Evolutionary conservation across 2,113 vertebrate species (phyloP).

Genomic region (Gopherus evgoodei): DNA sequence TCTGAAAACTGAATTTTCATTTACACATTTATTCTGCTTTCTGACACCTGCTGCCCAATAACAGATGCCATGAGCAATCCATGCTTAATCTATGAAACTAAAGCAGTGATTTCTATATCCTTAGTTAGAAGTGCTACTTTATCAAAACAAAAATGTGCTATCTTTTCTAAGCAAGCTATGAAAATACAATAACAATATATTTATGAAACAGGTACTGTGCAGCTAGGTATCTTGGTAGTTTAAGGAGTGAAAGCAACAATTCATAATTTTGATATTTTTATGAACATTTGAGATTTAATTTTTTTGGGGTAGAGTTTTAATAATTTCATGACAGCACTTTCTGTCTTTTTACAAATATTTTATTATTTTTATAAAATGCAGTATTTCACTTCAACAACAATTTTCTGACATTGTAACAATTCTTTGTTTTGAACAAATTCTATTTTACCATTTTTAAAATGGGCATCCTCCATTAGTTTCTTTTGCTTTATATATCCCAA

Average conservation of each 20-base stretch:
- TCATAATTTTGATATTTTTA: neutral
- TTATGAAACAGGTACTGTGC: neutral
- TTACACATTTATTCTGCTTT: slow-evolving; percentile 38
- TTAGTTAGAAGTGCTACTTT: slow-evolving; percentile 23
- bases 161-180: neutral
- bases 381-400: neutral
- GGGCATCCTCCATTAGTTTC: neutral
- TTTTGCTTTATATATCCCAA: neutral
- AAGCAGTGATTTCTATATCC: neutral
- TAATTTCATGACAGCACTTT: neutral
- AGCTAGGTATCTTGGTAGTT: neutral
- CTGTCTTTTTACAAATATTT: neutral
- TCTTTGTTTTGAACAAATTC: neutral
- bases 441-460: neutral
- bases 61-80: neutral
- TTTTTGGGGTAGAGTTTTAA: neutral
- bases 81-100: slow-evolving; percentile 23
- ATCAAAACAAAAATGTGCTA: neutral
- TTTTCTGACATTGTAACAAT: neutral
- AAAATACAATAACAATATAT: neutral
- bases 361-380: neutral
- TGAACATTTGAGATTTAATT: neutral
- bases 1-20: slow-evolving; percentile 44
- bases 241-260: neutral
- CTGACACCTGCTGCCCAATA: slow-evolving; percentile 41